Evolutionary conservation across 2,888 invertebrate genomes (phyloP).

Genomic region (Hypercompe scribonia): DNA sequence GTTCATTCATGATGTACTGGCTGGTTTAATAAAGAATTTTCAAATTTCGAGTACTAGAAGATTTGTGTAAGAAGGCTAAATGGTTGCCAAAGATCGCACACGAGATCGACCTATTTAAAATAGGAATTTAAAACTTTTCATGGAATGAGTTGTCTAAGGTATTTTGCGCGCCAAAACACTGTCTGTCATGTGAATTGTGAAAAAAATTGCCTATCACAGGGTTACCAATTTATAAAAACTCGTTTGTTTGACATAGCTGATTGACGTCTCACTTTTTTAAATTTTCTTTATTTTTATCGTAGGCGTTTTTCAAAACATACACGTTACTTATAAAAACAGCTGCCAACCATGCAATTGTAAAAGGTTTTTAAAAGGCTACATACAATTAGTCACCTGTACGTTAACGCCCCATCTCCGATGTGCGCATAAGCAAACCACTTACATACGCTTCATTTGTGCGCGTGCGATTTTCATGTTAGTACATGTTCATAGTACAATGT

Average conservation of each 20-base stretch:
- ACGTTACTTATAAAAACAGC: constrained; percentile 26
- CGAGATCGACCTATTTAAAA: background rate
- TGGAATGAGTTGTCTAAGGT: background rate
- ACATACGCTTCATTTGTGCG: constrained; percentile 31
- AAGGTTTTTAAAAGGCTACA: constrained; percentile 48
- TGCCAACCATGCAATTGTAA: constrained; percentile 41
- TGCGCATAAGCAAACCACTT: constrained; percentile 50
- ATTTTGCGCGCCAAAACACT: constrained; percentile 6
- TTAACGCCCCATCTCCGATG: constrained; percentile 42
- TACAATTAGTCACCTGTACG: constrained; percentile 74
- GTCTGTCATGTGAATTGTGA: background rate
- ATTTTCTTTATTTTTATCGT: background rate
- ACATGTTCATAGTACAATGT: constrained; percentile 29
- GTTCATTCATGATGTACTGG: background rate
- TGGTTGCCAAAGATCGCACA: background rate
- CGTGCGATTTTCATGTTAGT: constrained; percentile 24
- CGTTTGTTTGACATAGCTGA: background rate
- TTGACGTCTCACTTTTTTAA: background rate
- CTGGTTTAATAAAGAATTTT: background rate
- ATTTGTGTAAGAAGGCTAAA: background rate
- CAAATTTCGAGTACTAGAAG: background rate
- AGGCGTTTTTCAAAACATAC: background rate
- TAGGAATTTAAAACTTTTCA: background rate
- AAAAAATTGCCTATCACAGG: background rate
- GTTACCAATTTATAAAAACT: background rate